Evolutionary conservation across 1,140 invertebrate genomes (phyloP).

Genomic region (Nautilus pompilius): DNA sequence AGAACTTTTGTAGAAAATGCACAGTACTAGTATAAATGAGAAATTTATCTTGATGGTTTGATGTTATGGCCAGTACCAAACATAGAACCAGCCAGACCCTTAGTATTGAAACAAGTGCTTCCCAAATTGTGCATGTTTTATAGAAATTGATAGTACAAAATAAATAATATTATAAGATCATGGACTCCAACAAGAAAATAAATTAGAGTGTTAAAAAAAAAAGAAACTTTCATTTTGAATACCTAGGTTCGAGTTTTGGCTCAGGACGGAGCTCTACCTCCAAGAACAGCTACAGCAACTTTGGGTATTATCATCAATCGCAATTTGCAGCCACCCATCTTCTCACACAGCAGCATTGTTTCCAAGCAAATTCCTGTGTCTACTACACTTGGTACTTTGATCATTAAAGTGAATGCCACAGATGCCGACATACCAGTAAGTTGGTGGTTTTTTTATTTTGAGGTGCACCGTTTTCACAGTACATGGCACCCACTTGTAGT

Average conservation of each 20-base stretch:
- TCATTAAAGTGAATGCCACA: conserved; percentile 30
- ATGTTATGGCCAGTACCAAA: no score
- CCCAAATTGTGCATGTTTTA: no score
- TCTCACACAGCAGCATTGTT: conserved; percentile 12
- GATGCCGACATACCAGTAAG: conserved; percentile 37
- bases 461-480: no score
- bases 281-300: conserved; percentile 20
- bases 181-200: background rate
- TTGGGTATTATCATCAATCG: conserved; percentile 27
- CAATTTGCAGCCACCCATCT: conserved; percentile 27
- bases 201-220: background rate
- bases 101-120: no score
- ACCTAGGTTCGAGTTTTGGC: conserved; percentile 25
- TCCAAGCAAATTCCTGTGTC: conserved; percentile 15
- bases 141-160: no score
- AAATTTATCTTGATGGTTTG: background rate
- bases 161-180: no score
- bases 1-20: background rate
- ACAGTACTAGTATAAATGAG: background rate
- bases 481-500: no score
- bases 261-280: conserved; percentile 25
- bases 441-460: conserved; percentile 6
- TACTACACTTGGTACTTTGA: conserved; percentile 9
- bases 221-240: background rate
- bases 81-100: no score